phyloP scores from a whole-genome alignment of 2,797 vertebrate genomes.

The Malacoctenus gilli region DNA sequence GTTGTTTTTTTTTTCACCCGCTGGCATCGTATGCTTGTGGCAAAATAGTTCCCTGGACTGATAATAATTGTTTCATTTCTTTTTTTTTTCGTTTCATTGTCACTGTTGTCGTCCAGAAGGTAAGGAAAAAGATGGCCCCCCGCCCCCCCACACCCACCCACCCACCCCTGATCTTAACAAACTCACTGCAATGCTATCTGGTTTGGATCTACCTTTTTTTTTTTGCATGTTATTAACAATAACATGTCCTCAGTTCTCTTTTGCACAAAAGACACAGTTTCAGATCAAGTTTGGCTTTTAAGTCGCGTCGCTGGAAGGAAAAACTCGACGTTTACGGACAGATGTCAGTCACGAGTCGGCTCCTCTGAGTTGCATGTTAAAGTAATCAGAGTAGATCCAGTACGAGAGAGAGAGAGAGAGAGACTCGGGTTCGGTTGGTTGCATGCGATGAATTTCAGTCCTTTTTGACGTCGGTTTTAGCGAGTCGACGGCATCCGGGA shows the following conservation, averaged over 20 bases:
- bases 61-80: conserved; percentile 76
- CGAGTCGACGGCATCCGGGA: no score
- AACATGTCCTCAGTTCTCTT: conserved; percentile 54
- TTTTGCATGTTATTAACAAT: conserved; percentile 82
- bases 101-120: conserved; percentile 86
- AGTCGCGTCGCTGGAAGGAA: no score
- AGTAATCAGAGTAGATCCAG: no score
- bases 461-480: no score
- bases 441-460: no score
- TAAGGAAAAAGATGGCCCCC: conserved; percentile 77
- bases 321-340: no score
- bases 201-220: conserved; percentile 59
- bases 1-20: conserved; percentile 27
- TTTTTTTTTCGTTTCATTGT: conserved; percentile 81
- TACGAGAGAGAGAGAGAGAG: no score
- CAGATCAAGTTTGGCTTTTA: no score
- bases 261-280: conserved; percentile 41
- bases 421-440: no score
- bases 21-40: conserved; percentile 40
- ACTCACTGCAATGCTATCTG: conserved; percentile 67
- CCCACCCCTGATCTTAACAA: conserved; percentile 51
- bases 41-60: conserved; percentile 62
- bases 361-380: no score
- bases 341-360: no score
- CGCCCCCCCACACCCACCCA: background rate